These are phyloP conservation scores for Tanytarsus gracilentus DNA, from an alignment of 2,888 invertebrate species.

Conservation along the genomic window DNA sequence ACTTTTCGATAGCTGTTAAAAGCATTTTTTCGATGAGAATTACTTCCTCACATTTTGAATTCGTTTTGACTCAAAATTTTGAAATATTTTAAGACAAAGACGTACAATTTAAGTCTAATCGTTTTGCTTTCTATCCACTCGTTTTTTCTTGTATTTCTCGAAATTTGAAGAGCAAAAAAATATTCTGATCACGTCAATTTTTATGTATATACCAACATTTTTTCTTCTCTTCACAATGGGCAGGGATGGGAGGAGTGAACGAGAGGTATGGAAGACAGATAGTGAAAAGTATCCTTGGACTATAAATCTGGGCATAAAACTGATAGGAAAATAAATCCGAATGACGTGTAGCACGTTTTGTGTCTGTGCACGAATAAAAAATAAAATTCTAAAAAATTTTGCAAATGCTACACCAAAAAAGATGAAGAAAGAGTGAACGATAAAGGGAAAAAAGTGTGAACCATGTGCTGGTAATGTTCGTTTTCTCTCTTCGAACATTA, in stretches of 20 bases:
- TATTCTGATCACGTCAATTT: constrained; percentile 25
- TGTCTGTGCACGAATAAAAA: neutral
- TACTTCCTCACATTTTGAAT: no score
- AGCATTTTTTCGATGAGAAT: no score
- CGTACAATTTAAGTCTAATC: no score
- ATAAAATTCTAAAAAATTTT: neutral
- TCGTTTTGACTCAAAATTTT: no score
- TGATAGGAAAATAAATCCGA: constrained; percentile 25
- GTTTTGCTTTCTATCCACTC: no score
- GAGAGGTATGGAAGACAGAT: neutral
- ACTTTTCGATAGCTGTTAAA: no score
- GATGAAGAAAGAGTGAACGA: neutral
- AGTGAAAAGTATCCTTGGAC: constrained; percentile 1
- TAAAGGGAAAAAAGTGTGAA: neutral
- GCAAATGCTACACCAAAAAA: neutral
- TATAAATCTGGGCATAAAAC: constrained; percentile 27
- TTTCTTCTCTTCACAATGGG: neutral
- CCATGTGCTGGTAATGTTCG: constrained; percentile 6
- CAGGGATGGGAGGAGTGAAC: neutral
- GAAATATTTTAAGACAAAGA: no score
- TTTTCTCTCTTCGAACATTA: neutral
- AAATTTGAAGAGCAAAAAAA: no score
- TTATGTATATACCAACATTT: neutral
- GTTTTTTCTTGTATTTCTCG: neutral
- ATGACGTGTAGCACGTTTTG: constrained; percentile 24